These are phyloP conservation scores for Octodon degus DNA, from an alignment of 2,113 vertebrate species.

Conservation along the genomic window DNA sequence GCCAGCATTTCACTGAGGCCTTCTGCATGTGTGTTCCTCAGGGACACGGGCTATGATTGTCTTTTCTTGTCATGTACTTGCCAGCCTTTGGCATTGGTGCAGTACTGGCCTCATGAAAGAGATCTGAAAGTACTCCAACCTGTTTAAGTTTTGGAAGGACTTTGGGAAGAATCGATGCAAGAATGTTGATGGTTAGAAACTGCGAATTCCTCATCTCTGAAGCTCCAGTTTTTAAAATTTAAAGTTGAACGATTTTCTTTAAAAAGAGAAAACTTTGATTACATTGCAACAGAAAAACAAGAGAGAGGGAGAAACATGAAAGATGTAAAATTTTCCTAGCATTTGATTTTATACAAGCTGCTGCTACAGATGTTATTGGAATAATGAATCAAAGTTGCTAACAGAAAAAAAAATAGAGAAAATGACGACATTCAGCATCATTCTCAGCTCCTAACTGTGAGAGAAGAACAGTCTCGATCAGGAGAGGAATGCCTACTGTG, in stretches of 20 bases:
- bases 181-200: background rate
- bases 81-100: background rate
- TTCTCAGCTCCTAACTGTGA: background rate
- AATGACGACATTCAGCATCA: background rate
- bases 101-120: background rate
- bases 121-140: background rate
- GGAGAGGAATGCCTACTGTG: background rate
- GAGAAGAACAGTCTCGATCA: background rate
- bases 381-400: background rate
- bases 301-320: background rate
- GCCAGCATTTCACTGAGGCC: background rate
- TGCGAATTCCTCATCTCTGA: background rate
- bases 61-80: background rate
- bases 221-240: background rate
- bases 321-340: background rate
- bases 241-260: background rate
- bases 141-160: background rate
- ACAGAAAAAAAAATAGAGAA: background rate
- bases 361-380: conserved; percentile 34
- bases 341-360: conserved; percentile 1
- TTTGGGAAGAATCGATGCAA: background rate
- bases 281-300: background rate
- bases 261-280: background rate
- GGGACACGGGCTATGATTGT: background rate
- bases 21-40: background rate